Evolutionary conservation across 2,888 invertebrate genomes (phyloP).

Genomic region (Leptinotarsa haldemani): DNA sequence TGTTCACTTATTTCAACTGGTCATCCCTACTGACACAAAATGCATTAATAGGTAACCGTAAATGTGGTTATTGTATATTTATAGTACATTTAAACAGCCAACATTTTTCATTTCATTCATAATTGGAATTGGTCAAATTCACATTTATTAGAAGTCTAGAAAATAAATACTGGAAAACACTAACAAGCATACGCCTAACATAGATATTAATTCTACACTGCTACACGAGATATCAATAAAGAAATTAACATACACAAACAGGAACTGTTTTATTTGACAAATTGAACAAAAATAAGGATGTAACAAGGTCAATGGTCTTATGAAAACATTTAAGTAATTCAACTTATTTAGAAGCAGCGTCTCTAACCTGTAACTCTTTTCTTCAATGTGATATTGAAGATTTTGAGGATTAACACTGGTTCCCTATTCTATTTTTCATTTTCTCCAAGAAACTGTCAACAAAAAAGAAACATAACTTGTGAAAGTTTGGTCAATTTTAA

Average conservation of each 20-base stretch:
- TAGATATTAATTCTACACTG: too few relatives aligned
- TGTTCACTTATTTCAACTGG: slow-evolving; percentile 22
- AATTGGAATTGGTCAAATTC: slow-evolving; percentile 14
- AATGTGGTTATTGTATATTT: slow-evolving; percentile 27
- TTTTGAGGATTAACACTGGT: too few relatives aligned
- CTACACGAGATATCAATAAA: not conserved
- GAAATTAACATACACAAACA: not conserved
- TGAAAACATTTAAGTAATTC: too few relatives aligned
- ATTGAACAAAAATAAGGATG: too few relatives aligned
- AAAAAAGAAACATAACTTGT: too few relatives aligned
- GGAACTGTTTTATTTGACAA: not conserved
- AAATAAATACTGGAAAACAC: not conserved
- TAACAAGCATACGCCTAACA: not conserved
- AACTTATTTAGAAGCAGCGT: too few relatives aligned
- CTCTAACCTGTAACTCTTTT: too few relatives aligned
- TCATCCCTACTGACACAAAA: slow-evolving; percentile 42
- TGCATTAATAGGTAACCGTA: slow-evolving; percentile 28
- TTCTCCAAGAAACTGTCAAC: too few relatives aligned
- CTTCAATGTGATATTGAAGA: too few relatives aligned
- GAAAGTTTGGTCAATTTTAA: too few relatives aligned
- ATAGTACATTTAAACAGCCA: slow-evolving; percentile 35
- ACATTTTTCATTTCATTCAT: slow-evolving; percentile 25
- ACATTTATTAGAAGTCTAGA: slow-evolving; percentile 9
- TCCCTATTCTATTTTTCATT: too few relatives aligned
- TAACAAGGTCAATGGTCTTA: too few relatives aligned